Percentiles rank a stretch among this genome's conserved stretches.
Conservation (phyloP, 2,113 vertebrate genomes). For the Peromyscus maniculatus region DNA sequence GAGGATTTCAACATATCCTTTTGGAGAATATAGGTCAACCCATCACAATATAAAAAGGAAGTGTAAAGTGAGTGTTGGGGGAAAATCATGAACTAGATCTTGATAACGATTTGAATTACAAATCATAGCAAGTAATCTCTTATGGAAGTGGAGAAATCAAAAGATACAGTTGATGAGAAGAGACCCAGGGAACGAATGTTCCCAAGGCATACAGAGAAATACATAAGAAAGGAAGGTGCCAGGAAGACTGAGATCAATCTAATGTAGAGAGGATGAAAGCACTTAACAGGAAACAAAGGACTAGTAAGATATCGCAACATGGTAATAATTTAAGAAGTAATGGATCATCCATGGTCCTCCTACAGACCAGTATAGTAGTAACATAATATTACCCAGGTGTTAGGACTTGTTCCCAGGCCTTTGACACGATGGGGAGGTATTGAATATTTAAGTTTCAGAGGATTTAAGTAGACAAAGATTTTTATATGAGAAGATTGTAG, state of each 20-base stretch:
- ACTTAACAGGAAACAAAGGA: background rate
- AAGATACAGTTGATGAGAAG: background rate
- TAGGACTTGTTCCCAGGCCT: background rate
- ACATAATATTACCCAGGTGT: background rate
- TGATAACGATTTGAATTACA: background rate
- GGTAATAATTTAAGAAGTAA: background rate
- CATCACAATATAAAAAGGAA: background rate
- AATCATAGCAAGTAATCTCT: background rate
- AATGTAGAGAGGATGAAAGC: background rate
- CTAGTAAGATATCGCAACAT: background rate
- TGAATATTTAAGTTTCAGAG: background rate
- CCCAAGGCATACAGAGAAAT: background rate
- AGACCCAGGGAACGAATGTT: background rate
- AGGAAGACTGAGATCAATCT: background rate
- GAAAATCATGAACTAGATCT: background rate
- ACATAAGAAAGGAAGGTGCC: background rate
- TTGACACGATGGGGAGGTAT: background rate
- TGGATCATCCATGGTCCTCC: background rate
- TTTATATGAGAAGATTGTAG: background rate
- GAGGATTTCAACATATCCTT: background rate
- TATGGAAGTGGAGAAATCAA: background rate
- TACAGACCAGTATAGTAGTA: background rate
- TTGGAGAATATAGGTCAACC: background rate
- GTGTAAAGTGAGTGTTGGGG: rapidly evolving
- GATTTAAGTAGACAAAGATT: background rate